A percentile compares a stretch with the other conserved stretches of the same genome.
Evolutionary conservation across 2,888 invertebrate species (phyloP).

Genomic region (Biston stratarius): DNA sequence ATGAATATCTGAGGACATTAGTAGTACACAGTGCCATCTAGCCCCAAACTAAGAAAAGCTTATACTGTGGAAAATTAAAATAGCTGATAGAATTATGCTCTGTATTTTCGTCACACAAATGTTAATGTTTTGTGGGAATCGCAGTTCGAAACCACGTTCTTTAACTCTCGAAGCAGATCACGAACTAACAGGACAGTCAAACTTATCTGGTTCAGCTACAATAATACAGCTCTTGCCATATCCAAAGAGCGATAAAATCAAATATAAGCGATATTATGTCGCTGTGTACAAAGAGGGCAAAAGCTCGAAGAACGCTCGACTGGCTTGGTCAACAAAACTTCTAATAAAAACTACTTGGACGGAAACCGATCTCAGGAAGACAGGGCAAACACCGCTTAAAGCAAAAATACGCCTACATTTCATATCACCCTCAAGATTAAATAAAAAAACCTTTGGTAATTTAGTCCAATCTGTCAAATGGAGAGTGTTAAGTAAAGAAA

Average conservation of each 20-base stretch:
- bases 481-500: conserved; percentile 85
- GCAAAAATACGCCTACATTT: conserved; percentile 65
- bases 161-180: too few relatives aligned
- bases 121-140: too few relatives aligned
- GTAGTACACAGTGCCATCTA: too few relatives aligned
- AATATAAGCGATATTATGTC: conserved; percentile 78
- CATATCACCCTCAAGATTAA: conserved; percentile 81
- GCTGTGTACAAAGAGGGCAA: conserved; percentile 70
- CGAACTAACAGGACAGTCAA: too few relatives aligned
- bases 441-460: conserved; percentile 82
- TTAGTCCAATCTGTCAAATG: conserved; percentile 85
- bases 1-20: too few relatives aligned
- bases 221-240: conserved; percentile 58
- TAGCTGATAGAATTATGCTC: too few relatives aligned
- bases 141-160: too few relatives aligned
- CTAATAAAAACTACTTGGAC: conserved; percentile 83
- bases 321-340: conserved; percentile 74
- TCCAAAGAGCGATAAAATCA: conserved; percentile 70
- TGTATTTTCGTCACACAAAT: too few relatives aligned
- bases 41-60: too few relatives aligned
- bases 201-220: conserved; percentile 42
- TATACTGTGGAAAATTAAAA: too few relatives aligned
- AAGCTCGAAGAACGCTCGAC: conserved; percentile 61
- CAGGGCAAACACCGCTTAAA: conserved; percentile 68
- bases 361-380: conserved; percentile 64